A percentile compares a stretch with the other conserved stretches of the same genome.
phyloP scores from a whole-genome alignment of 2,113 vertebrate species.

The Lycocorax pyrrhopterus region DNA sequence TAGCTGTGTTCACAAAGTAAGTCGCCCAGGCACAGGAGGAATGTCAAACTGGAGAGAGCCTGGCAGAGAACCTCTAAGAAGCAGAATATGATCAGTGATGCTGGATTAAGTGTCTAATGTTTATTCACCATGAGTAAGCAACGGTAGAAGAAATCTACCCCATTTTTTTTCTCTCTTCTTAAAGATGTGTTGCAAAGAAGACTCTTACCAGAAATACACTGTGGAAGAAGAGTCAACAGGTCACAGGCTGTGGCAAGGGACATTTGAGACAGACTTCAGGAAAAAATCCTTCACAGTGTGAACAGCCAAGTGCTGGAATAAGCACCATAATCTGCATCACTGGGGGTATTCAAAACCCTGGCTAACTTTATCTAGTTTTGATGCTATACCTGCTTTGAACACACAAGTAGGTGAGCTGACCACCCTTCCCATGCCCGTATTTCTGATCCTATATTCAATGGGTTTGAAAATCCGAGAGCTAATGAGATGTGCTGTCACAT shows the following conservation, averaged over 20 bases:
- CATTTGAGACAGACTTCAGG: neutral
- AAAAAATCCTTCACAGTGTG: neutral
- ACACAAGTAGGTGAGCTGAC: neutral
- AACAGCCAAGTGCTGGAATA: neutral
- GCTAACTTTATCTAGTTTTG: neutral
- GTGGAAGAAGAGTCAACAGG: neutral
- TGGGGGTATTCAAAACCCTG: neutral
- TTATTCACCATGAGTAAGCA: neutral
- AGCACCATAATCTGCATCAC: neutral
- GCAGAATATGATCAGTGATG: neutral
- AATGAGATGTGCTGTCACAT: neutral
- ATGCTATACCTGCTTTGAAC: neutral
- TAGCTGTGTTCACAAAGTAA: neutral
- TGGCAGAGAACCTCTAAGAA: neutral
- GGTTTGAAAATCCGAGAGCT: neutral
- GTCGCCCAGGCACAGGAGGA: neutral
- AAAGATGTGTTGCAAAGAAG: neutral
- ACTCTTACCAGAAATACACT: neutral
- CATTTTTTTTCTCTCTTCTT: neutral
- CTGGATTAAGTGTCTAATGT: neutral
- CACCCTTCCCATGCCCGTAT: neutral
- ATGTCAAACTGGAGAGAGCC: neutral
- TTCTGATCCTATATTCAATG: neutral
- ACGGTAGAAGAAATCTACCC: neutral
- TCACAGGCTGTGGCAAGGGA: neutral